Evolutionary conservation across 2,797 vertebrate species (phyloP).

Genomic region (Paedocypris micromegethes): DNA sequence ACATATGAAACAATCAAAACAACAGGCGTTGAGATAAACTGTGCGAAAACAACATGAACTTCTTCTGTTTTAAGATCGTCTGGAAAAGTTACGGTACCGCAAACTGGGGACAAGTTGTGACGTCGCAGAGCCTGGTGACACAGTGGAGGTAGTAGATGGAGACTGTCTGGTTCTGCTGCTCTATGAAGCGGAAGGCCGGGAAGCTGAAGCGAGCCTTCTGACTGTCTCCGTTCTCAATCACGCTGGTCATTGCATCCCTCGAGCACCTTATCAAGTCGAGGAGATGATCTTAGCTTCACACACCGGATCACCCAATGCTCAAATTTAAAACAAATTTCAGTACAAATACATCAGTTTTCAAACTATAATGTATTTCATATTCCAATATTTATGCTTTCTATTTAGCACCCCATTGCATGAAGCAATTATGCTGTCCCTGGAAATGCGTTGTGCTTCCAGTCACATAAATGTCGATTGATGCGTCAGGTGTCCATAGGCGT

Average conservation of each 20-base stretch:
- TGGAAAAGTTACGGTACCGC: conserved; percentile 45
- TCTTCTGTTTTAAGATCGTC: not conserved
- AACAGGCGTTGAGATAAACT: not conserved
- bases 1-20: not conserved
- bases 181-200: conserved; percentile 67
- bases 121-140: conserved; percentile 65
- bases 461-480: too few species aligned
- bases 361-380: too few species aligned
- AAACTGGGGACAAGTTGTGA: conserved; percentile 61
- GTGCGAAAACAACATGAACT: not conserved
- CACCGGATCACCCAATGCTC: too few species aligned
- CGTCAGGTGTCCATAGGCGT: too few species aligned
- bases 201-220: conserved; percentile 68
- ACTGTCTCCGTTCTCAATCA: conserved; percentile 64
- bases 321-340: too few species aligned
- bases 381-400: too few species aligned
- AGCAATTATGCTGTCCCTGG: too few species aligned
- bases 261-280: conserved; percentile 57
- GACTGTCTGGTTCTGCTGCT: conserved; percentile 66
- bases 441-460: too few species aligned
- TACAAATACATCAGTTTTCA: too few species aligned
- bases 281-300: too few species aligned
- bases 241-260: conserved; percentile 57
- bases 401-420: too few species aligned
- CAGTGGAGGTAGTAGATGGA: conserved; percentile 71